Evolutionary conservation across 2,888 invertebrate genomes (phyloP), one percentile per base, ranked within the genome.

Genomic region (Sphaeridia pumilis): DNA sequence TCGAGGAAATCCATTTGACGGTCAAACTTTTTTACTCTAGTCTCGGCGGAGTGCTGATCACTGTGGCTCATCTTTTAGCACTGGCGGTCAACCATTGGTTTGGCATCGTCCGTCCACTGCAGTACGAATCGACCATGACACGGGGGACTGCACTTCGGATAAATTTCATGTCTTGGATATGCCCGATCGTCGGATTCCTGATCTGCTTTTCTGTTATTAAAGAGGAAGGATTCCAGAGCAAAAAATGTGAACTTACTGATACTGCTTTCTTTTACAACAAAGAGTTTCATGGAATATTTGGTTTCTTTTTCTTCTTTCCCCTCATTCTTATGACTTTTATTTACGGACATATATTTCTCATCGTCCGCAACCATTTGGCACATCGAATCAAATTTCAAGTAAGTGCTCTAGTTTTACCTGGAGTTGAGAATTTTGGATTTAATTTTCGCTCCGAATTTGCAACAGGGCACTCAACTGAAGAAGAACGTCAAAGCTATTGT

Each of bases 51-150:
- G 73, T 81, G 51, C 73, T 80, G 41, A 76, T 78, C 20, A 78
- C 80, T 0, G 78, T 80, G 12, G 70, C 75, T 41, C 81, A 82
- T 65, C 72, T 82, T 2, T 69, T 80, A 34, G 76, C 78, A 1
- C 69, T 82, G 26, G 79, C 81, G 27, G 69, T 79, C 52, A 81
- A 81, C 69, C 82, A 82, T 67, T 82, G 80, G 70, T 70, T 81
- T 36, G 81, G 82, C 20, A 79, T 80, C 53, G 70, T 75, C 2
- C 69, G 71, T 45, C 82, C 82, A 1, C 71, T 82, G 7, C 79
- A 78, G 61, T 80, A 80, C 67, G 74, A 76, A n/a, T 74, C 76
- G 14, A 76, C 76, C 34, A 73, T 79, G 68, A 78, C 78, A 0
- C 71, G 74, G 52, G 67, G 73, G 38, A 75, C 74, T 57, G 75